A percentile compares a stretch with the other conserved stretches of the same genome.
Conservation (phyloP, 1,140 invertebrate genomes). For the Sycophaga agraensis region DNA sequence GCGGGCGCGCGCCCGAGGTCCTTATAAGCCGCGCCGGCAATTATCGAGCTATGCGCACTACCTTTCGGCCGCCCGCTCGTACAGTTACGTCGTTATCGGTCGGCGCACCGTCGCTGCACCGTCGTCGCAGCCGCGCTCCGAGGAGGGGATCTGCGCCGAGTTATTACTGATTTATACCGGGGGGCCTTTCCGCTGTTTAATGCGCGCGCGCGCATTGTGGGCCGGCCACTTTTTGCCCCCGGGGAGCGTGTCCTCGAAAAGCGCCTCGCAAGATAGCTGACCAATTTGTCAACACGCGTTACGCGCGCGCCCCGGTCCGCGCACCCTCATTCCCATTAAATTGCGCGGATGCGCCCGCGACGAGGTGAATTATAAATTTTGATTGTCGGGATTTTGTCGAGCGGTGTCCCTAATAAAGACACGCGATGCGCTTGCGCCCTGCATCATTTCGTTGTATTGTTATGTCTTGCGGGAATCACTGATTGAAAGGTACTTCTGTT, state of each 20-base stretch:
- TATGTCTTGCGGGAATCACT: too few relatives aligned
- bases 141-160: conserved; percentile 1
- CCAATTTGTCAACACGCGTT: too few relatives aligned
- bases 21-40: conserved; percentile 2
- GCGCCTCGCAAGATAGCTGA: too few relatives aligned
- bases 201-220: not conserved
- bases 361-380: too few relatives aligned
- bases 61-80: too few relatives aligned
- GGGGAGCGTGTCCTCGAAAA: not conserved
- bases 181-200: not conserved
- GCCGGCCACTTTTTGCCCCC: not conserved
- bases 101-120: too few relatives aligned
- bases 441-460: too few relatives aligned
- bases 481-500: too few relatives aligned
- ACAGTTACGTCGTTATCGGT: conserved; percentile 26
- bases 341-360: not conserved
- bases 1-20: not conserved
- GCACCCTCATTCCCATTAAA: conserved; percentile 9
- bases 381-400: too few relatives aligned
- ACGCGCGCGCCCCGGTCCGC: not conserved
- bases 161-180: conserved; percentile 25
- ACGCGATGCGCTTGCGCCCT: too few relatives aligned
- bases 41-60: not conserved
- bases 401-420: too few relatives aligned
- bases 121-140: too few relatives aligned